Conservation (phyloP, 2,113 vertebrate genomes). For the Dromiciops gliroides region DNA sequence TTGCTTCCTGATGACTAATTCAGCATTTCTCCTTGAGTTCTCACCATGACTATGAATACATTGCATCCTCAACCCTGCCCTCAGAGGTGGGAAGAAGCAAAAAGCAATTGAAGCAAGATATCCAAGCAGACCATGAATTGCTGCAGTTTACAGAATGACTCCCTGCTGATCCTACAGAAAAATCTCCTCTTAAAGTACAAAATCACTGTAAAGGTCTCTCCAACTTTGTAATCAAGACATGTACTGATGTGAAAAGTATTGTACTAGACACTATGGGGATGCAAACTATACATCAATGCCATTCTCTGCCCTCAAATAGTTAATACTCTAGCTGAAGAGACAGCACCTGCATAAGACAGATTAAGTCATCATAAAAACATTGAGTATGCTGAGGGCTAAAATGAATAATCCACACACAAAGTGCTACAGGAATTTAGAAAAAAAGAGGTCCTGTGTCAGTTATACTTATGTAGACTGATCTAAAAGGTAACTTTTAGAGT, state of each 20-base stretch:
- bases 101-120: background rate
- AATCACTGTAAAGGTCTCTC: background rate
- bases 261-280: background rate
- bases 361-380: background rate
- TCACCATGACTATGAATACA: background rate
- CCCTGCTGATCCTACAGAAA: background rate
- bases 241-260: background rate
- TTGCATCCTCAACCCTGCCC: background rate
- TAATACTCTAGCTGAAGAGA: background rate
- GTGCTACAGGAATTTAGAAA: no score
- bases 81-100: background rate
- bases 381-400: background rate
- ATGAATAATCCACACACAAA: background rate
- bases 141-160: background rate
- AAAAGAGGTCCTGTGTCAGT: no score
- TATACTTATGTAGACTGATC: background rate
- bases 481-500: background rate
- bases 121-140: background rate
- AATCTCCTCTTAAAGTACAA: background rate
- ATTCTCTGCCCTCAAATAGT: background rate
- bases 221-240: background rate
- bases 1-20: background rate
- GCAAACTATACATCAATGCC: background rate
- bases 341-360: rapidly evolving
- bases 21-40: background rate